Percentiles rank a stretch among this genome's conserved stretches.
These are phyloP conservation scores for Hymenopus coronatus DNA, from an alignment of 2,888 invertebrate genomes.

Conservation along the genomic window DNA sequence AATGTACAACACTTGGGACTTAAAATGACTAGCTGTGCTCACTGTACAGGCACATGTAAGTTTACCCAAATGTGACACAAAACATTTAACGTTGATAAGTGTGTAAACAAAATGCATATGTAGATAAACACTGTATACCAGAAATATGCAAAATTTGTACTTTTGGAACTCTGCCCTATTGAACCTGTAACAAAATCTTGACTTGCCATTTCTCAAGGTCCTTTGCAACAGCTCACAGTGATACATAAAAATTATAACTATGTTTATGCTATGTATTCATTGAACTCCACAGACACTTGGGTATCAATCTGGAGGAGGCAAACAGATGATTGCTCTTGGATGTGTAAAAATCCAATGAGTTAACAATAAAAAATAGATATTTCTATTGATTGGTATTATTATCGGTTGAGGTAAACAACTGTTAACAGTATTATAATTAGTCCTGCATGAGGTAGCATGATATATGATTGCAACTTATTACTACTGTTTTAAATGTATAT, in stretches of 20 bases:
- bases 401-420: conserved; percentile 22
- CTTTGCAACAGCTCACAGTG: not conserved
- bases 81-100: not conserved
- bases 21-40: conserved; percentile 4
- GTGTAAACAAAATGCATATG: not conserved
- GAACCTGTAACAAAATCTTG: not conserved
- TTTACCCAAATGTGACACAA: not conserved
- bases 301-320: not conserved
- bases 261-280: not conserved
- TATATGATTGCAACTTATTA: conserved; percentile 25
- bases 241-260: not conserved
- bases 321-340: not conserved
- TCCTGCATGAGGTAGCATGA: conserved; percentile 31
- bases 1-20: conserved; percentile 16
- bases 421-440: conserved; percentile 21
- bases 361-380: not conserved
- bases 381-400: not conserved
- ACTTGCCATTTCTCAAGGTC: not conserved
- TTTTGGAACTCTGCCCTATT: not conserved
- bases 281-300: not conserved
- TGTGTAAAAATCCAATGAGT: not conserved
- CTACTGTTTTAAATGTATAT: conserved; percentile 9
- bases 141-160: conserved; percentile 19
- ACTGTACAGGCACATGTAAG: not conserved
- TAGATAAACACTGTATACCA: not conserved